These are phyloP conservation scores for Tenthredo mesomela DNA, from an alignment of 2,888 invertebrate genomes.

Conservation along the genomic window DNA sequence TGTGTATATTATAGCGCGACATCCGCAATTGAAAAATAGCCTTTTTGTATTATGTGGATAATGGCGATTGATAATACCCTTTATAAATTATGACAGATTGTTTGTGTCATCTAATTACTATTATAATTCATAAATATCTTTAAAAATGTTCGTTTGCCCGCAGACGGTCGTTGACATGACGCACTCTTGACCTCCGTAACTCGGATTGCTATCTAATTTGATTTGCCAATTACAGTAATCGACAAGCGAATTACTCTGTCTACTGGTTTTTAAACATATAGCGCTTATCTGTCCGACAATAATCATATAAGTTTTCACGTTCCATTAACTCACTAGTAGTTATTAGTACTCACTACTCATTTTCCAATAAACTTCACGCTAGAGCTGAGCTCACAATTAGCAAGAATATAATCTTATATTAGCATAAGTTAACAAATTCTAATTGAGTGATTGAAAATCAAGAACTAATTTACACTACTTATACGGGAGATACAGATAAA, in stretches of 20 bases:
- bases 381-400: neutral
- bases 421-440: neutral
- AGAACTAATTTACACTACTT: neutral
- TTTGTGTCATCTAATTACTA: slow-evolving; percentile 23
- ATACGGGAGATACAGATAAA: neutral
- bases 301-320: neutral
- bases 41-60: neutral
- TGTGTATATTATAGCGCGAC: neutral
- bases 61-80: slow-evolving; percentile 7
- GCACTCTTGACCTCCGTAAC: slow-evolving; percentile 51
- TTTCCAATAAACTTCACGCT: neutral
- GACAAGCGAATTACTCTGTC: slow-evolving; percentile 3
- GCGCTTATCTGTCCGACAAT: neutral
- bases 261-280: neutral
- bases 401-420: neutral
- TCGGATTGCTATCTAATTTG: slow-evolving; percentile 49
- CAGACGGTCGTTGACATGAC: slow-evolving; percentile 44
- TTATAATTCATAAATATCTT: slow-evolving; percentile 16
- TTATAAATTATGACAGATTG: slow-evolving; percentile 12
- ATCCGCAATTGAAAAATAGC: neutral
- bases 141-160: neutral
- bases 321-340: neutral
- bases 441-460: neutral
- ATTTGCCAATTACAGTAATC: slow-evolving; percentile 51
- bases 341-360: neutral